Evolutionary conservation across 2,113 vertebrate genomes (phyloP).

Genomic region (Garra rufa): DNA sequence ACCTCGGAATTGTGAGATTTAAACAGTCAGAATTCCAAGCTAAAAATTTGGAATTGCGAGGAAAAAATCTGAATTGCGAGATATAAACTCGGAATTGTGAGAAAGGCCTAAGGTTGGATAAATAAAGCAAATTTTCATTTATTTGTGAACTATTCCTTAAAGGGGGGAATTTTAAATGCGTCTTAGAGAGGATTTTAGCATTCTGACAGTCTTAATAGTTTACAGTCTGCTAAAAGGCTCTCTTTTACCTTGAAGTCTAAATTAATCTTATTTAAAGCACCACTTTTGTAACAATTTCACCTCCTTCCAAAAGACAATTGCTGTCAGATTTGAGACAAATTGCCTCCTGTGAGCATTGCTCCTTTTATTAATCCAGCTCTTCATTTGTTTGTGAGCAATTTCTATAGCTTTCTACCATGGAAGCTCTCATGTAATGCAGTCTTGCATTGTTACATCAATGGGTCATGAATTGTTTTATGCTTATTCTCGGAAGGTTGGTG

Average conservation of each 20-base stretch:
- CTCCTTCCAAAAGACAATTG: neutral
- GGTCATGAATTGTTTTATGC: constrained; percentile 3
- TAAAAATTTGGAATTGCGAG: no score
- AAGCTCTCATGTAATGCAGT: constrained; percentile 14
- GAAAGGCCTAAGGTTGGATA: no score
- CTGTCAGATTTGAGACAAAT: constrained; percentile 1
- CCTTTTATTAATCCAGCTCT: neutral
- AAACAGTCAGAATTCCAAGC: no score
- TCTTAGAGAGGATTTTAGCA: neutral
- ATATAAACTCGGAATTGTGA: no score
- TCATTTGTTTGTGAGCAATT: neutral
- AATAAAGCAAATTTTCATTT: no score
- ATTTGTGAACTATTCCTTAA: no score
- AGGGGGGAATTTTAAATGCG: neutral
- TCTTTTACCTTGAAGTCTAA: neutral
- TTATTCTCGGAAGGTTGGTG: constrained; percentile 1
- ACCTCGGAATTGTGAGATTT: no score
- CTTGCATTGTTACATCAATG: neutral
- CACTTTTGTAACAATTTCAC: neutral
- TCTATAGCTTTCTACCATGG: neutral
- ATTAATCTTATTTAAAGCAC: neutral
- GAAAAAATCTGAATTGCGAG: no score
- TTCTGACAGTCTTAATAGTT: neutral
- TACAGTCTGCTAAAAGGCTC: neutral
- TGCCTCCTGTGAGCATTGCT: neutral